Conservation (phyloP, 2,113 vertebrate genomes). For the Clarias gariepinus region DNA sequence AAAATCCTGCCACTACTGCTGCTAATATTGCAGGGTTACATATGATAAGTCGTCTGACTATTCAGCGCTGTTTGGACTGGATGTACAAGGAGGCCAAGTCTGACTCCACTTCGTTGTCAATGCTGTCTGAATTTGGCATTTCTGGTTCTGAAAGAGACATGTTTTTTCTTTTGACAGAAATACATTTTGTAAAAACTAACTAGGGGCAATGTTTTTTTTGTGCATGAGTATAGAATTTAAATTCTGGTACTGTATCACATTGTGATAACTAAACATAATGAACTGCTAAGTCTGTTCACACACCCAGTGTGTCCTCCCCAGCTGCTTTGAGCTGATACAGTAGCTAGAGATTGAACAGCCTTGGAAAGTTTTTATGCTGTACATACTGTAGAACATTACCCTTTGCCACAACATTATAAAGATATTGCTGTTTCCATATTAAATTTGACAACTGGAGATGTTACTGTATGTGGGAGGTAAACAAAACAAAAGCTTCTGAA, state of each 20-base stretch:
- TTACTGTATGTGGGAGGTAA: constrained; percentile 8
- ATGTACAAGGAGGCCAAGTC: too few relatives aligned
- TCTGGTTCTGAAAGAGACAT: too few relatives aligned
- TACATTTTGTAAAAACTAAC: too few relatives aligned
- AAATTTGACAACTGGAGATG: not conserved
- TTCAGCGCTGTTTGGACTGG: too few relatives aligned
- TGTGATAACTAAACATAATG: not conserved
- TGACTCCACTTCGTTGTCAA: too few relatives aligned
- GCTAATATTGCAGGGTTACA: too few relatives aligned
- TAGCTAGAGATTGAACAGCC: not conserved
- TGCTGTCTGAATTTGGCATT: too few relatives aligned
- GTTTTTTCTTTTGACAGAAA: too few relatives aligned
- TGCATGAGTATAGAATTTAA: too few relatives aligned
- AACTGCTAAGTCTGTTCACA: not conserved
- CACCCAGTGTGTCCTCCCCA: not conserved
- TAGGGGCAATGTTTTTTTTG: too few relatives aligned
- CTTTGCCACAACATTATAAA: not conserved
- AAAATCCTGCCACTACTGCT: too few relatives aligned
- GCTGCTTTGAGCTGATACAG: not conserved
- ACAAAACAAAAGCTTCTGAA: not conserved
- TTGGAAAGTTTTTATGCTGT: not conserved
- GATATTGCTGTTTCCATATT: constrained; percentile 10
- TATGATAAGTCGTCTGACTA: too few relatives aligned
- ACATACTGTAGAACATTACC: not conserved
- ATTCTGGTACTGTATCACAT: not conserved